Percentiles rank a stretch among this genome's conserved stretches.
Evolutionary conservation across 2,888 invertebrate species (phyloP).

Genomic region (Philereme vetulata): DNA sequence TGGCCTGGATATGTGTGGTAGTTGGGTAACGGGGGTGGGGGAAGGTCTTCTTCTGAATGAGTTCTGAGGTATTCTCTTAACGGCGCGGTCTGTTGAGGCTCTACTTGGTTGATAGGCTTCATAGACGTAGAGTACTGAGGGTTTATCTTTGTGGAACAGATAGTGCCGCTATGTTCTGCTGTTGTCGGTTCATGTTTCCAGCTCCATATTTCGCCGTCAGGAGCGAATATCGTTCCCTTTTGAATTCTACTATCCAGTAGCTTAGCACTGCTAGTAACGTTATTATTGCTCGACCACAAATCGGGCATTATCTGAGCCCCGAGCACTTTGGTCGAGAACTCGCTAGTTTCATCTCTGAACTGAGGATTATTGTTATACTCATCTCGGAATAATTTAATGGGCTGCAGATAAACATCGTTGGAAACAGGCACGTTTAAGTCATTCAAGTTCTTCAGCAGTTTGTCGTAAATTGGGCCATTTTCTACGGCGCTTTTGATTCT

Average conservation of each 20-base stretch:
- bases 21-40: constrained; percentile 73
- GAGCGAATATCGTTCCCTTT: constrained; percentile 79
- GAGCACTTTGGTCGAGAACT: constrained; percentile 76
- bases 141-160: constrained; percentile 76
- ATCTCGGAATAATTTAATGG: constrained; percentile 81
- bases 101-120: constrained; percentile 72
- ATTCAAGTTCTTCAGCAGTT: constrained; percentile 79
- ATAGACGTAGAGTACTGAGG: constrained; percentile 75
- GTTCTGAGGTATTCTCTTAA: constrained; percentile 67
- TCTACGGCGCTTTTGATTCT: constrained; percentile 84
- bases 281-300: constrained; percentile 72
- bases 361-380: constrained; percentile 81
- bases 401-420: constrained; percentile 81
- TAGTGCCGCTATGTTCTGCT: constrained; percentile 73
- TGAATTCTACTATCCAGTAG: constrained; percentile 71
- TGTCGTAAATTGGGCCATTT: constrained; percentile 85
- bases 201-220: constrained; percentile 81
- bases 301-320: constrained; percentile 76
- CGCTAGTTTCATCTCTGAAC: constrained; percentile 81
- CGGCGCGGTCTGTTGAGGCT: constrained; percentile 76
- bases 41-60: constrained; percentile 69
- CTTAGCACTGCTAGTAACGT: constrained; percentile 70
- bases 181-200: constrained; percentile 80
- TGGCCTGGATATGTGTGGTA: constrained; percentile 76
- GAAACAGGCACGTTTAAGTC: constrained; percentile 79